Conservation (phyloP, 2,888 invertebrate genomes). For the Lacanobia wlatinum region DNA sequence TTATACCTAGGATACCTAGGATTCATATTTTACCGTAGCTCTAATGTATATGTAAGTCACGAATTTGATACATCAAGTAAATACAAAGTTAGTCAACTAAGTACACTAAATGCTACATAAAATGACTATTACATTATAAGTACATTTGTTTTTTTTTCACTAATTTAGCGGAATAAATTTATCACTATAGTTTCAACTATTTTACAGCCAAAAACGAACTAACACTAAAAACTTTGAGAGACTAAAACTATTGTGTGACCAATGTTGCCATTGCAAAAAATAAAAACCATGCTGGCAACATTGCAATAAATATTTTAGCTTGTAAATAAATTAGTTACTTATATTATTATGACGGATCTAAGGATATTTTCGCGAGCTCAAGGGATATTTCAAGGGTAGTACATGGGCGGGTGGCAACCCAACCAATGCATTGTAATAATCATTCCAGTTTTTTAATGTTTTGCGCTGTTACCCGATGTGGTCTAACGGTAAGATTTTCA, state of each 20-base stretch:
- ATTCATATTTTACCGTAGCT: no score
- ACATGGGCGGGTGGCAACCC: not conserved
- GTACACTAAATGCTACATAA: conserved; percentile 20
- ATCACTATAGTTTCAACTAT: conserved; percentile 55
- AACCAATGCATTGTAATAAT: no score
- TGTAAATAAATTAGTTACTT: conserved; percentile 40
- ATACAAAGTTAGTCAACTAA: not conserved
- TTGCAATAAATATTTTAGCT: conserved; percentile 18
- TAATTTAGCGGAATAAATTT: conserved; percentile 47
- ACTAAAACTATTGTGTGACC: conserved; percentile 15
- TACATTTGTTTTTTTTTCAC: conserved; percentile 42
- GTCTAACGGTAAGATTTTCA: no score
- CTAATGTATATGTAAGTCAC: no score
- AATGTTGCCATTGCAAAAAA: conserved; percentile 50
- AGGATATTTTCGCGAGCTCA: conserved; percentile 19
- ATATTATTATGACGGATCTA: not conserved
- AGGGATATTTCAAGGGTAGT: not conserved
- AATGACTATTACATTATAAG: conserved; percentile 27
- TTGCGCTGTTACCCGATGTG: no score
- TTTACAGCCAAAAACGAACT: conserved; percentile 52
- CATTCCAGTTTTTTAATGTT: no score
- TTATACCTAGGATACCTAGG: no score
- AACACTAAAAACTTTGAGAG: conserved; percentile 16
- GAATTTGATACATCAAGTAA: no score
- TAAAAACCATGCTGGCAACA: conserved; percentile 49